Evolutionary conservation across 1,140 invertebrate species (phyloP).

Genomic region (Papilio xuthus): DNA sequence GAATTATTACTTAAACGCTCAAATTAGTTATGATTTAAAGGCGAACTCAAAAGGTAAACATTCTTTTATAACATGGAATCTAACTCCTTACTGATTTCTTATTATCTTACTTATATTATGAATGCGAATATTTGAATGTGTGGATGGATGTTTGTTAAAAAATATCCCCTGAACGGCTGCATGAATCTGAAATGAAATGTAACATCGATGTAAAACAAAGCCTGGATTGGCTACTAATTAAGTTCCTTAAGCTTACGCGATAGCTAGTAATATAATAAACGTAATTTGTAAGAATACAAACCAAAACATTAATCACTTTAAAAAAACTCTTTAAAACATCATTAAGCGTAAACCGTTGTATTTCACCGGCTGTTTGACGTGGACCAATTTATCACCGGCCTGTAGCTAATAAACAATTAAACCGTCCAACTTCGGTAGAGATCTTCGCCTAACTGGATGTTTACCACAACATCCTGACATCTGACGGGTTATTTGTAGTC

Average conservation of each 20-base stretch:
- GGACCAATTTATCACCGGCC: conserved; percentile 51
- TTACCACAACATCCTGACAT: conserved; percentile 37
- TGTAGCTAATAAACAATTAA: conserved; percentile 60
- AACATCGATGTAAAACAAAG: background rate
- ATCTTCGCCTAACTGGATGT: conserved; percentile 35
- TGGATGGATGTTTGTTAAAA: too few species aligned
- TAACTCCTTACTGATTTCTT: too few species aligned
- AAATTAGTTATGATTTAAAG: too few species aligned
- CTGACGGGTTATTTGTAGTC: conserved; percentile 40
- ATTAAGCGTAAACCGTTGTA: conserved; percentile 43
- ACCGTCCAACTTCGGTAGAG: conserved; percentile 47
- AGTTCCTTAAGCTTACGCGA: too few species aligned
- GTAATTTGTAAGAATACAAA: conserved; percentile 13
- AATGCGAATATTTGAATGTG: too few species aligned
- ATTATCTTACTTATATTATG: too few species aligned
- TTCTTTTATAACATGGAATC: background rate
- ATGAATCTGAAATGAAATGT: too few species aligned
- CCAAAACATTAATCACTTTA: conserved; percentile 36
- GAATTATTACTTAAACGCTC: too few species aligned
- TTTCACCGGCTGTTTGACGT: conserved; percentile 42
- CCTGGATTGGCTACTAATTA: too few species aligned
- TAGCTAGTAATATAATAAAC: too few species aligned
- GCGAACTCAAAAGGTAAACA: too few species aligned
- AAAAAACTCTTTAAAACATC: conserved; percentile 41
- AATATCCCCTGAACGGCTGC: too few species aligned